These are phyloP conservation scores for Phyllostomus hastatus DNA, from an alignment of 2,113 vertebrate genomes.

Conservation along the genomic window DNA sequence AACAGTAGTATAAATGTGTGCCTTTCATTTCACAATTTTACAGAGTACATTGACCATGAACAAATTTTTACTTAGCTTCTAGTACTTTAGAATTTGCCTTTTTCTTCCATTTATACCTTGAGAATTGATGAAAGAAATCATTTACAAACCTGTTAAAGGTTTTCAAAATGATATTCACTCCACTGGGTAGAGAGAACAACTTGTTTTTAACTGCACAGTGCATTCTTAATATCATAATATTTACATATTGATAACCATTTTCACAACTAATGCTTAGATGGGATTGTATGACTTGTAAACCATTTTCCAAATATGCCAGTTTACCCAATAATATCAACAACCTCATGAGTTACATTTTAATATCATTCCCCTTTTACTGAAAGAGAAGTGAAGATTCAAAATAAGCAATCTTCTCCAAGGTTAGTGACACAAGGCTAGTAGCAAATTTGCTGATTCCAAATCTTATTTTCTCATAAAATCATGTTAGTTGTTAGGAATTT, in stretches of 20 bases:
- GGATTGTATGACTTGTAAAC: not conserved
- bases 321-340: not conserved
- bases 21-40: not conserved
- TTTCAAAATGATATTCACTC: not conserved
- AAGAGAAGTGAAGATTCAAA: not conserved
- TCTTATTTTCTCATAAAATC: not conserved
- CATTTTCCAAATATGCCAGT: not conserved
- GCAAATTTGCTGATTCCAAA: not conserved
- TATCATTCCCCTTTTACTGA: not conserved
- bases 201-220: not conserved
- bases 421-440: not conserved
- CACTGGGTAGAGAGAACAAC: not conserved
- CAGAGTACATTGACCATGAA: not conserved
- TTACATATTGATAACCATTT: not conserved
- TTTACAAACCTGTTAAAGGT: not conserved
- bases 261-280: not conserved
- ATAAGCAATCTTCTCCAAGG: not conserved
- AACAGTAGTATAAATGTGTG: not conserved
- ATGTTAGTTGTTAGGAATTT: not conserved
- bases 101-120: not conserved
- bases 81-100: not conserved
- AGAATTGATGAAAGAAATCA: not conserved
- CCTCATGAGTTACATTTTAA: not conserved
- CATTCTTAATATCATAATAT: slow-evolving; percentile 79
- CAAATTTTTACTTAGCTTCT: not conserved